phyloP scores from a whole-genome alignment of 2,888 invertebrate species.

The Limnephilus rhombicus region DNA sequence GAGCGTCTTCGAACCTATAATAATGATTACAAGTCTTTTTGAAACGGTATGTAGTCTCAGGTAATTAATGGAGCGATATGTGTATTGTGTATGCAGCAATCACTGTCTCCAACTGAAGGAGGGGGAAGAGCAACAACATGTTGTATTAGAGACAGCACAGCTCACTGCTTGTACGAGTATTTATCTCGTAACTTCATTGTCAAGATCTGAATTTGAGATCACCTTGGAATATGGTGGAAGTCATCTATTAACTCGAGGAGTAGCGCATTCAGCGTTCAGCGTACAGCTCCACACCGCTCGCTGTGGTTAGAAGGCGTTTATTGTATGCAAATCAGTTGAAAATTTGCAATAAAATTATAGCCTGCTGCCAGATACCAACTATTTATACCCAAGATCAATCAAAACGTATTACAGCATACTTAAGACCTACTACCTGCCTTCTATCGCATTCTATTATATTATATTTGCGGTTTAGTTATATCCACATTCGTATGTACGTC shows the following conservation, averaged over 20 bases:
- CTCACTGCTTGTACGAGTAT: not conserved
- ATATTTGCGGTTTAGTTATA: too few species aligned
- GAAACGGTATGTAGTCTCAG: not conserved
- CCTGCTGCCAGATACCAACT: not conserved
- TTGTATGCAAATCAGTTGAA: constrained; percentile 5
- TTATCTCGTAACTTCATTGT: constrained; percentile 55
- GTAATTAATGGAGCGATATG: not conserved
- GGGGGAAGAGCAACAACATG: not conserved
- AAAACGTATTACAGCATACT: not conserved
- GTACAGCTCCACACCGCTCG: not conserved
- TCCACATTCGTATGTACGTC: too few species aligned
- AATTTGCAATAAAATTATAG: not conserved
- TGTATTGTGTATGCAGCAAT: not conserved
- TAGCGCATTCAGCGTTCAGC: not conserved
- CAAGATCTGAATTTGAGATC: constrained; percentile 53
- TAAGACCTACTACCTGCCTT: not conserved
- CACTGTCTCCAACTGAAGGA: not conserved
- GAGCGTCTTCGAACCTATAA: not conserved
- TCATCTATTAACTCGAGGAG: constrained; percentile 31
- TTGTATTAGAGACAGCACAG: not conserved
- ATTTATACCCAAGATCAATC: too few species aligned
- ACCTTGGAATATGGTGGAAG: constrained; percentile 54
- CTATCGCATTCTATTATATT: not conserved
- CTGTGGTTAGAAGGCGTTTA: constrained; percentile 39
- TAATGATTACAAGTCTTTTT: not conserved